Evolutionary conservation across 2,888 invertebrate species (phyloP).

Genomic region (Sabellastarte sp.): DNA sequence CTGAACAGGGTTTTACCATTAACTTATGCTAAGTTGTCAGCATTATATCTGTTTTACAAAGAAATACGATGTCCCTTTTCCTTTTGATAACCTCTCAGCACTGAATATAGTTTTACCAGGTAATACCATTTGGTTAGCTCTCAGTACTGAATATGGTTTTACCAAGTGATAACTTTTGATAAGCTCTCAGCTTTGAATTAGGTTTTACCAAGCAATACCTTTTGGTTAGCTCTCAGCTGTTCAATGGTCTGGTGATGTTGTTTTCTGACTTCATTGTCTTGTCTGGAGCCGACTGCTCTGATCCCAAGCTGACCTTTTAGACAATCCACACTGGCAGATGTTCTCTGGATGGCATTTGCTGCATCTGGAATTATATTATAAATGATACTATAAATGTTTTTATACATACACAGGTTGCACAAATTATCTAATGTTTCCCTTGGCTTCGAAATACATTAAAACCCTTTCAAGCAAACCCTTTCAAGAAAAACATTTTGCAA

Average conservation of each 20-base stretch:
- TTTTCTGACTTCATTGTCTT: slow-evolving; percentile 50
- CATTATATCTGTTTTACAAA: neutral
- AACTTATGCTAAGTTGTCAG: too few relatives aligned
- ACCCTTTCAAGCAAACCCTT: too few relatives aligned
- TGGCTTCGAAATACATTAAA: too few relatives aligned
- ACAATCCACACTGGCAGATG: neutral
- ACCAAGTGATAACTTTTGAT: too few relatives aligned
- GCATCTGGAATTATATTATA: too few relatives aligned
- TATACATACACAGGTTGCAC: too few relatives aligned
- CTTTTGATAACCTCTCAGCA: neutral
- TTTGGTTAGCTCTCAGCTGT: slow-evolving; percentile 23
- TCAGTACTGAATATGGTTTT: neutral
- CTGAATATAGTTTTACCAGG: neutral
- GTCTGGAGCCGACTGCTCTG: slow-evolving; percentile 30
- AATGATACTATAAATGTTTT: too few relatives aligned
- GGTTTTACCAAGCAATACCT: neutral
- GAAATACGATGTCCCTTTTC: neutral
- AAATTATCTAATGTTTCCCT: too few relatives aligned
- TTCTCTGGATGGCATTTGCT: slow-evolving; percentile 1
- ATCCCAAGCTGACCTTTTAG: slow-evolving; percentile 11
- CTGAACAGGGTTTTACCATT: too few relatives aligned
- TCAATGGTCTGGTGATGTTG: slow-evolving; percentile 49
- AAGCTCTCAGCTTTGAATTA: neutral
- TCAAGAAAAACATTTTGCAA: too few relatives aligned
- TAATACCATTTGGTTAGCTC: neutral